Evolutionary conservation across 2,888 invertebrate genomes (phyloP).

Genomic region (Choristoneura rosaceana): DNA sequence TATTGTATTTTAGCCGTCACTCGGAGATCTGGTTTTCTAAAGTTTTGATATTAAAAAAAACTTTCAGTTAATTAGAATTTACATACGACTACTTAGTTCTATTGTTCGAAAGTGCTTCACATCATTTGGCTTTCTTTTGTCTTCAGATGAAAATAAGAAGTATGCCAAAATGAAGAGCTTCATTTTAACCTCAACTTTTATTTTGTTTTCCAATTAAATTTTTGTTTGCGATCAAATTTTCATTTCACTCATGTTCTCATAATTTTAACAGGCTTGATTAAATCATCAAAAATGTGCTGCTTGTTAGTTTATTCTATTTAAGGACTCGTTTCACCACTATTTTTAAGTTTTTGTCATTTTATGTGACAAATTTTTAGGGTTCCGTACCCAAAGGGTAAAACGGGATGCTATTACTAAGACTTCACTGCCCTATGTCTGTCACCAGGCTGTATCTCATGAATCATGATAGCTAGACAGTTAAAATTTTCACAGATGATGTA

Average conservation of each 20-base stretch:
- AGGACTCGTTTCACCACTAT: no score
- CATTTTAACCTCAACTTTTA: slow-evolving; percentile 8
- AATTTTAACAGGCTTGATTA: neutral
- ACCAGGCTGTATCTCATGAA: no score
- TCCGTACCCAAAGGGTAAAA: no score
- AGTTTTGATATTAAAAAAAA: neutral
- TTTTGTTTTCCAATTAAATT: slow-evolving; percentile 6
- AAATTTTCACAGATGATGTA: no score
- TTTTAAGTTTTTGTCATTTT: no score
- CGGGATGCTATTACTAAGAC: no score
- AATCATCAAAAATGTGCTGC: no score
- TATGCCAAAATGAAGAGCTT: slow-evolving; percentile 7
- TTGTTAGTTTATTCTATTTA: no score
- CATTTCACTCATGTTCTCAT: no score
- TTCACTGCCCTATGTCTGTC: no score
- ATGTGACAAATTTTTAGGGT: no score
- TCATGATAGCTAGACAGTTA: no score
- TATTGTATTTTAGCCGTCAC: neutral
- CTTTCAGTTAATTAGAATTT: neutral
- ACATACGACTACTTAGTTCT: neutral
- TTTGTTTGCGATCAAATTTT: neutral
- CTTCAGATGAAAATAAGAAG: slow-evolving; percentile 1
- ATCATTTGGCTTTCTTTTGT: slow-evolving; percentile 21
- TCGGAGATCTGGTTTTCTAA: neutral
- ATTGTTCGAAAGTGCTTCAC: slow-evolving; percentile 11